These are phyloP conservation scores for Leucoma salicis DNA, from an alignment of 2,888 invertebrate species.

Conservation along the genomic window DNA sequence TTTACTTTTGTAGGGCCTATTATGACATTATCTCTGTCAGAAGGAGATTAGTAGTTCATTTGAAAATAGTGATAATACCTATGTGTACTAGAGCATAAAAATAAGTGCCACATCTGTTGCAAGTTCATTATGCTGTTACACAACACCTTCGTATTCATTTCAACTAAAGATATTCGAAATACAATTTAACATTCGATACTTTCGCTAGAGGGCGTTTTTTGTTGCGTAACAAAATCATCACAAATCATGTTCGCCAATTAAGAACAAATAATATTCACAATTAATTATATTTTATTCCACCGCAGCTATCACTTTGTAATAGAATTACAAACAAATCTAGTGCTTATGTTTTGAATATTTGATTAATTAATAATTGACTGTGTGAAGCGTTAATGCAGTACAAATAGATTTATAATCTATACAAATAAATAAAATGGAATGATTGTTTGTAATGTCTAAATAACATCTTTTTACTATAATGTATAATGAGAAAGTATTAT, in stretches of 20 bases:
- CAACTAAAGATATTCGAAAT: not conserved
- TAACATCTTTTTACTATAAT: too few relatives aligned
- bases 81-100: not conserved
- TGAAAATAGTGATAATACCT: not conserved
- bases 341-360: too few relatives aligned
- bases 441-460: too few relatives aligned
- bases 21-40: not conserved
- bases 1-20: too few relatives aligned
- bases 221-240: not conserved
- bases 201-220: conserved; percentile 21
- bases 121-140: conserved; percentile 6
- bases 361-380: too few relatives aligned
- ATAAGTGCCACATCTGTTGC: conserved; percentile 19
- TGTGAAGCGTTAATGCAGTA: too few relatives aligned
- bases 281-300: not conserved
- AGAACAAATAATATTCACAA: not conserved
- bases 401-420: too few relatives aligned
- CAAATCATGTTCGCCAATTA: not conserved
- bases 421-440: too few relatives aligned
- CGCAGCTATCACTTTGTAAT: too few relatives aligned
- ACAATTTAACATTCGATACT: conserved; percentile 1
- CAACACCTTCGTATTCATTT: conserved; percentile 8
- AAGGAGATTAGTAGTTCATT: not conserved
- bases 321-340: too few relatives aligned
- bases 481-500: too few relatives aligned